Conservation (phyloP, 2,113 vertebrate species). For the Felis catus region DNA sequence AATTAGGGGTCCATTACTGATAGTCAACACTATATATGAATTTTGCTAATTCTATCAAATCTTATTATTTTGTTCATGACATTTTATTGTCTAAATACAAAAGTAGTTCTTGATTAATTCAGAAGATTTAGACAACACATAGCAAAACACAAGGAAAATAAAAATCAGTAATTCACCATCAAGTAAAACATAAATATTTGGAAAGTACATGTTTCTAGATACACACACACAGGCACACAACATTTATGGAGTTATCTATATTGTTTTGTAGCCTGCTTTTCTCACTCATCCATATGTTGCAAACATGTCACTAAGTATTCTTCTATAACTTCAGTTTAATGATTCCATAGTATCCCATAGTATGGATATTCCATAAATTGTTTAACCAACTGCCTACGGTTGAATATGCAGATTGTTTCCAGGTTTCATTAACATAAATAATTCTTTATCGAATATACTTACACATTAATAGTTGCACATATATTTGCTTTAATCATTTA, state of each 20-base stretch:
- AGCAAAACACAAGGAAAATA: constrained; percentile 52
- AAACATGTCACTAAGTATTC: constrained; percentile 39
- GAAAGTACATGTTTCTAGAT: constrained; percentile 19
- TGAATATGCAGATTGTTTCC: constrained; percentile 56
- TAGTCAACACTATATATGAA: background rate
- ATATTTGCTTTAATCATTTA: constrained; percentile 52
- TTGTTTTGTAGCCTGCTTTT: background rate
- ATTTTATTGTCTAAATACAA: constrained; percentile 62
- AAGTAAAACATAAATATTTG: constrained; percentile 52
- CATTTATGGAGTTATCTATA: background rate
- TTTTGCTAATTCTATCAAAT: constrained; percentile 10
- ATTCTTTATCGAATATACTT: constrained; percentile 37
- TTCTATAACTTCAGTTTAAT: constrained; percentile 43
- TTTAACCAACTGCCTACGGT: constrained; percentile 33
- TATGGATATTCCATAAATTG: constrained; percentile 11
- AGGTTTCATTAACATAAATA: constrained; percentile 54
- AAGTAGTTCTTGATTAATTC: constrained; percentile 48
- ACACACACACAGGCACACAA: background rate
- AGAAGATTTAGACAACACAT: constrained; percentile 21
- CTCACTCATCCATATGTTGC: background rate
- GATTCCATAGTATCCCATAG: background rate
- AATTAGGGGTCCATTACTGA: background rate
- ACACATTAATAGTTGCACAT: constrained; percentile 41
- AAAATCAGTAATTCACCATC: background rate
- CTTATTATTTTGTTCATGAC: constrained; percentile 44